Evolutionary conservation across 1,140 invertebrate genomes (phyloP).

Genomic region (Sogatella furcifera): DNA sequence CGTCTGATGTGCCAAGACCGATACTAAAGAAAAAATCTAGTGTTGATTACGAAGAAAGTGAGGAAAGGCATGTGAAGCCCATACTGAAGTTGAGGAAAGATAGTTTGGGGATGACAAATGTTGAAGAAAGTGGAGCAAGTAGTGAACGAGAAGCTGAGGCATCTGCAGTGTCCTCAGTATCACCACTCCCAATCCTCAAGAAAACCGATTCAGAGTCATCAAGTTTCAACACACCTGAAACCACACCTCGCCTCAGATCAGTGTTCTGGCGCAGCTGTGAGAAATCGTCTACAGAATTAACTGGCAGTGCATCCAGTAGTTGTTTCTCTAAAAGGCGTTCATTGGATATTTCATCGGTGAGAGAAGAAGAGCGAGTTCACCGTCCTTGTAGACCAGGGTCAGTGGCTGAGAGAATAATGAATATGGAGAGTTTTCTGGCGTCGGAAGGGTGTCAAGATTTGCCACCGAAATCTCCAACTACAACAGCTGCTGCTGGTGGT

Average conservation of each 20-base stretch:
- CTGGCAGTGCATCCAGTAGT: too few species aligned
- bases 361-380: not conserved
- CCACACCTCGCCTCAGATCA: too few species aligned
- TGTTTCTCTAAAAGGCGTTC: slow-evolving; percentile 2
- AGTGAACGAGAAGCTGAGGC: too few species aligned
- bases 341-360: not conserved
- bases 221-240: not conserved
- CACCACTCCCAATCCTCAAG: slow-evolving; percentile 15
- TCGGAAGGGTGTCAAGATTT: not conserved
- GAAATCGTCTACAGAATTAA: too few species aligned
- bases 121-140: too few species aligned
- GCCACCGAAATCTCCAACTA: not conserved
- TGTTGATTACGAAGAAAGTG: slow-evolving; percentile 64
- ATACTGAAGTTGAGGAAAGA: slow-evolving; percentile 53
- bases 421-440: slow-evolving; percentile 18
- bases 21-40: slow-evolving; percentile 77
- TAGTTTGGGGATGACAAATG: not conserved
- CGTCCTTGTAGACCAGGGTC: slow-evolving; percentile 12
- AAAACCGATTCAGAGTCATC: slow-evolving; percentile 5
- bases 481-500: slow-evolving; percentile 25
- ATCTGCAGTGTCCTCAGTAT: too few species aligned
- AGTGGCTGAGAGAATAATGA: slow-evolving; percentile 22
- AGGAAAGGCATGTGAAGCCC: slow-evolving; percentile 53
- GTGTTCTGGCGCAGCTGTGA: too few species aligned
- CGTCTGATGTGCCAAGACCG: slow-evolving; percentile 47